Evolutionary conservation across 2,113 vertebrate genomes (phyloP), one percentile per base, ranked within the genome.

Genomic region (Pyrgilauda ruficollis): DNA sequence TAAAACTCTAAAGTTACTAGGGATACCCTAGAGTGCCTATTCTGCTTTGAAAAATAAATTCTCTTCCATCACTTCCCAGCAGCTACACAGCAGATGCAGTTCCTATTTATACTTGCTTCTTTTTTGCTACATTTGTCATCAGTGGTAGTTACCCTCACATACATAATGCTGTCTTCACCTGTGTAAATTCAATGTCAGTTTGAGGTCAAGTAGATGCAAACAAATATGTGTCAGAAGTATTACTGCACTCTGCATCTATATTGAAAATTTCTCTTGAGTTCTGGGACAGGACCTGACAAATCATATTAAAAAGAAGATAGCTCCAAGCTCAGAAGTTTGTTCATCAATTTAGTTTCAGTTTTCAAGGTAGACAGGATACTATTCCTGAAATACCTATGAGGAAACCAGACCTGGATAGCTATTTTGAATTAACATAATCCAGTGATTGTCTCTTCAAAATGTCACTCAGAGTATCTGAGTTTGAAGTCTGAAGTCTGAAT

Each of bases 341-440:
- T 95, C 94, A 70, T 94, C 91, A 94, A 55, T 94, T 92, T 91
- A 91, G 44, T 79, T 96, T 89, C 43, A 47, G 43, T 81, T 93
- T 93, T 96, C 55, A 86, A 86, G 63, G 67, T 67, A 93, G 72
- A 90, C 87, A 95, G 56, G 39, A 66, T 52, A 46, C 64, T 96
- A 39, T 70, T 94, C 52, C 58, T 91, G 78, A 95, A 95, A 96
- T 91, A 96, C 64, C 72, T 92, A 47, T 63, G 61, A 97, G 88
- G 78, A 94, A 96, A 88, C 53, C 73, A 89, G 88, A 82, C 43
- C 69, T 87, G 50, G 44, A 41, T 43, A 69, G 41, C 22, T 83
- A 59, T 81, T 95, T 72, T 87, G 61, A 91, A 59, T 72, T 93
- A 91, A 91, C 15, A 3, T 66, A 39, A 76, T 91, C 86, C 69